These are phyloP conservation scores for Lasiommata megera DNA, from an alignment of 2,888 invertebrate genomes.

Conservation along the genomic window DNA sequence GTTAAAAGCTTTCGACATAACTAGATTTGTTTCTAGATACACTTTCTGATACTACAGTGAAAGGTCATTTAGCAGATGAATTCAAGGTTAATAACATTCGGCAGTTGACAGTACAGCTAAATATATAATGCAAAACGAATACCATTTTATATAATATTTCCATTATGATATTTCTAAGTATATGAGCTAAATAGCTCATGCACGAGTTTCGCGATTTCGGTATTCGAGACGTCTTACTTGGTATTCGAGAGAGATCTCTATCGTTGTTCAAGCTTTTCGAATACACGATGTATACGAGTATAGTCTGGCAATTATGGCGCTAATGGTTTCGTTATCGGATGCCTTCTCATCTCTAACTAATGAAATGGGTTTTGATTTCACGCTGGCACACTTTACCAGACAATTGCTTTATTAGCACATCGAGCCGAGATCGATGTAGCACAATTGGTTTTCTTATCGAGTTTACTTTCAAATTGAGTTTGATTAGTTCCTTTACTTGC, in stretches of 20 bases:
- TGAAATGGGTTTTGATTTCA: slow-evolving; percentile 46
- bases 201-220: neutral
- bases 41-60: neutral
- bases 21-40: neutral
- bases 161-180: neutral
- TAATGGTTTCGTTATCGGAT: slow-evolving; percentile 69
- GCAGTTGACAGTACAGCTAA: neutral
- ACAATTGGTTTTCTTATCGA: slow-evolving; percentile 11
- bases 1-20: neutral
- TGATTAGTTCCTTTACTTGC: neutral
- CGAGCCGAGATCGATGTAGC: slow-evolving; percentile 11
- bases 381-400: slow-evolving; percentile 29
- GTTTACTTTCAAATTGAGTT: slow-evolving; percentile 1
- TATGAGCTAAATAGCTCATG: neutral
- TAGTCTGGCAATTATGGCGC: slow-evolving; percentile 52
- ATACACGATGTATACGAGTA: neutral
- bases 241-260: slow-evolving; percentile 9
- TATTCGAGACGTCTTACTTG: slow-evolving; percentile 5
- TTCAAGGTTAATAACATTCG: slow-evolving; percentile 1
- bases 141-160: neutral
- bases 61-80: neutral
- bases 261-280: slow-evolving; percentile 23
- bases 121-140: neutral
- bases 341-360: slow-evolving; percentile 57
- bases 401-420: slow-evolving; percentile 25